Evolutionary conservation across 1,140 invertebrate genomes (phyloP).

Genomic region (Scylla paramamosain): DNA sequence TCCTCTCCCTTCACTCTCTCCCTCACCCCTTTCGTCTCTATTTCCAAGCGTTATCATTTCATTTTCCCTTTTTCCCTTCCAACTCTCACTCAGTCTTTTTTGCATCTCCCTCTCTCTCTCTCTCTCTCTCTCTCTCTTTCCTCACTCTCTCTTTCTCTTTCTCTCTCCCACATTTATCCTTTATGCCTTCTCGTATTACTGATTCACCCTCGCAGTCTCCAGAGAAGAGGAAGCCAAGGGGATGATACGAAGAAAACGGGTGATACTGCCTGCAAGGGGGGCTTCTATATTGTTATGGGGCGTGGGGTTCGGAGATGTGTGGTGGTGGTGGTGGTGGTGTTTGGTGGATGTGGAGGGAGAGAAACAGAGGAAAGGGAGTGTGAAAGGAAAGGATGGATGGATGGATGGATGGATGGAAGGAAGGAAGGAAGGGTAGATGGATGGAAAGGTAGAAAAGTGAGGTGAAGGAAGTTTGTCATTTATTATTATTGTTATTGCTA

Average conservation of each 20-base stretch:
- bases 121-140: background rate
- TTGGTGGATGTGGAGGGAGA: background rate
- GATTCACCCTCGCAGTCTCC: background rate
- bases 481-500: no score
- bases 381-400: background rate
- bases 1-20: background rate
- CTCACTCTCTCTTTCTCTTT: background rate
- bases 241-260: conserved; percentile 10
- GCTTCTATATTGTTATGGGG: no score
- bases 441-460: no score
- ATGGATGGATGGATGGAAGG: no score
- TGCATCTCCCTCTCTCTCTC: background rate
- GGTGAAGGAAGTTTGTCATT: no score
- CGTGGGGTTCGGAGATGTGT: background rate
- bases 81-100: background rate
- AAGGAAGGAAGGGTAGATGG: no score
- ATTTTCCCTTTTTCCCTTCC: background rate
- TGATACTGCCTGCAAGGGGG: no score
- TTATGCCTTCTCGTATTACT: conserved; percentile 3
- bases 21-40: background rate
- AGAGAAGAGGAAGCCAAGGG: background rate
- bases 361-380: background rate
- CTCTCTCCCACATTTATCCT: background rate
- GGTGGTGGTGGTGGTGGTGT: background rate
- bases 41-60: background rate